Percentiles rank a stretch among this genome's conserved stretches.
These are phyloP conservation scores for Puffinus mauretanicus DNA, from an alignment of 2,113 vertebrate genomes.

Conservation along the genomic window DNA sequence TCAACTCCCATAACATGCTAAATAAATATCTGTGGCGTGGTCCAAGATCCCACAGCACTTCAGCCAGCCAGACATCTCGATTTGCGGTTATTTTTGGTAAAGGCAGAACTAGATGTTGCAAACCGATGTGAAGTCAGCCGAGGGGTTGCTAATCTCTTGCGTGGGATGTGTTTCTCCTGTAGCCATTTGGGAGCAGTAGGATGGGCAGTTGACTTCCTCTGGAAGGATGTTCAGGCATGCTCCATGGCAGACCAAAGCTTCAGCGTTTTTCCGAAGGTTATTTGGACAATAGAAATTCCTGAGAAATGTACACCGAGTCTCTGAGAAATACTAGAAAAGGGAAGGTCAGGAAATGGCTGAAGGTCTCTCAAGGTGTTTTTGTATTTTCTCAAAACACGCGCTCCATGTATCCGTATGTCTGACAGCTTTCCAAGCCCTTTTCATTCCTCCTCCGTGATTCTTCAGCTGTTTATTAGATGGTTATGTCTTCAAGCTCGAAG, in stretches of 20 bases:
- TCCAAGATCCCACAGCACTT: constrained; percentile 13
- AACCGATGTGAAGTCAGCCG: constrained; percentile 45
- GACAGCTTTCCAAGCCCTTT: not conserved
- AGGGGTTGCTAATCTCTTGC: constrained; percentile 56
- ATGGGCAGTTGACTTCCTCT: constrained; percentile 59
- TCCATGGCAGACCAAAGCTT: not conserved
- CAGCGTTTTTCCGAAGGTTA: constrained; percentile 16
- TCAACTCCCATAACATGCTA: not conserved
- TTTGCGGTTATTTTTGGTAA: constrained; percentile 33
- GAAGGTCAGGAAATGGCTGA: constrained; percentile 28
- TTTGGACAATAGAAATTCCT: constrained; percentile 26
- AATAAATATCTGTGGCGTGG: not conserved
- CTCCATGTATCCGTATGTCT: not conserved
- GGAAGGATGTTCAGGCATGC: constrained; percentile 38
- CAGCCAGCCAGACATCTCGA: constrained; percentile 28
- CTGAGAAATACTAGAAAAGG: not conserved
- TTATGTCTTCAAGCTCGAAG: not conserved
- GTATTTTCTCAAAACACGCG: not conserved
- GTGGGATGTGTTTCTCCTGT: constrained; percentile 58
- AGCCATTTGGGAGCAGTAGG: constrained; percentile 22
- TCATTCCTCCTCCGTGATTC: not conserved
- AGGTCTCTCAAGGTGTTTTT: constrained; percentile 40
- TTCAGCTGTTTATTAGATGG: not conserved
- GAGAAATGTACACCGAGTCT: not conserved
- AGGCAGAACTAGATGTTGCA: constrained; percentile 19